Base-by-base conservation (phyloP, 92 coral and sea anemone genomes). In the Epizoanthus illoricatus region DNA sequence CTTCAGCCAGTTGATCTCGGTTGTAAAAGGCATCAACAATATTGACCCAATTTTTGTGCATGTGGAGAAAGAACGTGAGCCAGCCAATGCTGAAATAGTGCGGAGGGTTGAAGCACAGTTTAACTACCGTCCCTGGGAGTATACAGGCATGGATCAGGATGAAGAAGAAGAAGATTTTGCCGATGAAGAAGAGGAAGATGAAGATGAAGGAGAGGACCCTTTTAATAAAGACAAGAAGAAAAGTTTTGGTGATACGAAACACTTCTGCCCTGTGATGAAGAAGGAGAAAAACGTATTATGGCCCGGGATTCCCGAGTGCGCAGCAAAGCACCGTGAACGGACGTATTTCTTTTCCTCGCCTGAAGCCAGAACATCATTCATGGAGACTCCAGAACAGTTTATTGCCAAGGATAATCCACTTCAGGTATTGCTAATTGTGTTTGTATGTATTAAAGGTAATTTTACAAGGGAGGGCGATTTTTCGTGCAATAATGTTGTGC, bases 111-210 rank as follows among this genome's bases (percentile, higher is more conserved):
- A 96, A 90, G 97, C 92, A 16, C 94, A 92, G 69, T 97, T 93
- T 64, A 91, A 83, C 84, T 97, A 97, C 79, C 93, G 90, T 70
- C 94, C 94, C 59, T 97, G 98, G 99, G 99, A 97, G 81, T 97
- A 91, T 92, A 93, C 97, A 3, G 99, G 99, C 36, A 97, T 97
- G 97, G 99, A 97, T 84, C 97, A 93, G 76, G 99, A 97, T 56
- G 99, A 97, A 63, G 98, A 97, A 69, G 99, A 93, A 65, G 99
- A 93, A 74, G 99, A 93, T 66, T 92, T 92, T 66, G 97, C 86
- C n/a, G 98, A 87, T 16, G 99, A 89, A 66, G 99, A 96, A 45
- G 99, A 97, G 16, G 91, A 93, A 20, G 98, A 93, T 5, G 99
- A 97, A 24, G 98, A 95, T 47, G 98, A 90, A 47, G 89, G 70